phyloP scores from a whole-genome alignment of 2,113 vertebrate species.

The Catharus fuscescens region DNA sequence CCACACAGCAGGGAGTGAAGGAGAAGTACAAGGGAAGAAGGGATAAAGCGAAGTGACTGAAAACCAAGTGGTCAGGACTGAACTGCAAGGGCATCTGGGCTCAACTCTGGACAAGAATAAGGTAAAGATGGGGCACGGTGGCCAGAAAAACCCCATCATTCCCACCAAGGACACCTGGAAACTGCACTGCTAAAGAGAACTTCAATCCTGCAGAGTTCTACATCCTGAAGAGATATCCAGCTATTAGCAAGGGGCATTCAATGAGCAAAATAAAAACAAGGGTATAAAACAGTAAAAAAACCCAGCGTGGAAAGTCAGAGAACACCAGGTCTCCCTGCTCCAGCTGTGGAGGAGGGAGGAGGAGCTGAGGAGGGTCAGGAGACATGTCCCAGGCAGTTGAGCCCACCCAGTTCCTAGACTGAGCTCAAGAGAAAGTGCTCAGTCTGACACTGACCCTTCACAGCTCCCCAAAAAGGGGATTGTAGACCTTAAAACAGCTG shows the following conservation, averaged over 20 bases:
- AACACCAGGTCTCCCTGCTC: neutral
- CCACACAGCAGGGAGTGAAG: neutral
- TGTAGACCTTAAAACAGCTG: neutral
- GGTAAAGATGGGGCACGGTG: neutral
- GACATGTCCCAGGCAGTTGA: rapidly evolving
- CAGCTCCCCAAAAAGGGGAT: neutral
- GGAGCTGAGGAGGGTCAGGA: neutral
- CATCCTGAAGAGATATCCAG: neutral
- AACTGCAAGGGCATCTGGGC: neutral
- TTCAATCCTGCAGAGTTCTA: neutral
- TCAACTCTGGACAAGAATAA: neutral
- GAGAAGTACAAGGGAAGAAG: neutral
- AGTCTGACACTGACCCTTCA: neutral
- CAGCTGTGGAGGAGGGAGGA: too few species aligned
- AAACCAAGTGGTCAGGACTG: neutral
- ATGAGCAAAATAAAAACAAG: neutral
- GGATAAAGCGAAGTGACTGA: neutral
- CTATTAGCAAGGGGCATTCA: neutral
- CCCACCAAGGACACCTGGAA: neutral
- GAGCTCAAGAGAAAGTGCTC: neutral
- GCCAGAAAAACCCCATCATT: neutral
- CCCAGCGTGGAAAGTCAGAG: rapidly evolving
- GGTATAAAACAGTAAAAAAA: neutral
- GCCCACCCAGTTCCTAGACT: neutral
- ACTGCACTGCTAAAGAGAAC: neutral